These are phyloP conservation scores for Cirrhinus mrigala DNA, from an alignment of 2,797 vertebrate genomes.

Conservation along the genomic window DNA sequence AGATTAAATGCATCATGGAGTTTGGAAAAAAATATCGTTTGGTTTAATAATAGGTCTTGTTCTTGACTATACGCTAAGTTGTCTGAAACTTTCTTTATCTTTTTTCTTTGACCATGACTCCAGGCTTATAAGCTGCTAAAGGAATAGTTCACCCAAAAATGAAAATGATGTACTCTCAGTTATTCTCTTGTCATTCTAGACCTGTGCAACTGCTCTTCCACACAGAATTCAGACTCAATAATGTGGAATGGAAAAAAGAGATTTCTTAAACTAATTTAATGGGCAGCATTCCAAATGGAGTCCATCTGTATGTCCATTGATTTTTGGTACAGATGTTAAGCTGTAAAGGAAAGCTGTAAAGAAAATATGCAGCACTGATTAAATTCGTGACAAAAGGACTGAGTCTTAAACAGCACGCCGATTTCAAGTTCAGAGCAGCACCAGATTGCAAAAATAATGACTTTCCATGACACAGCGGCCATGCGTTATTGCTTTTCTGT, in stretches of 20 bases:
- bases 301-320: conserved; percentile 14
- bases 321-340: background rate
- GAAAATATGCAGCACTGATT: conserved; percentile 14
- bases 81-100: background rate
- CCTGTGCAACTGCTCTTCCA: background rate
- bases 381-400: background rate
- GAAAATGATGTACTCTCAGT: background rate
- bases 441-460: background rate
- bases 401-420: background rate
- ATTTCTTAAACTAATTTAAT: conserved; percentile 11
- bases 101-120: background rate
- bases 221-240: background rate
- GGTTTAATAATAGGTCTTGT: background rate
- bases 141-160: background rate
- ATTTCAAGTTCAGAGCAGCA: conserved; percentile 1
- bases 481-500: background rate
- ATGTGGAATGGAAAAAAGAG: background rate
- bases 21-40: background rate
- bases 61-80: background rate
- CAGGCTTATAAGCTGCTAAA: background rate
- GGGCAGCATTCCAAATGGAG: background rate
- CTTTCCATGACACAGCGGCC: background rate
- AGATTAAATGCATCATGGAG: conserved; percentile 1
- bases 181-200: background rate
- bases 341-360: background rate